phyloP scores from a whole-genome alignment of 2,888 invertebrate genomes.

The Onchidella celtica region DNA sequence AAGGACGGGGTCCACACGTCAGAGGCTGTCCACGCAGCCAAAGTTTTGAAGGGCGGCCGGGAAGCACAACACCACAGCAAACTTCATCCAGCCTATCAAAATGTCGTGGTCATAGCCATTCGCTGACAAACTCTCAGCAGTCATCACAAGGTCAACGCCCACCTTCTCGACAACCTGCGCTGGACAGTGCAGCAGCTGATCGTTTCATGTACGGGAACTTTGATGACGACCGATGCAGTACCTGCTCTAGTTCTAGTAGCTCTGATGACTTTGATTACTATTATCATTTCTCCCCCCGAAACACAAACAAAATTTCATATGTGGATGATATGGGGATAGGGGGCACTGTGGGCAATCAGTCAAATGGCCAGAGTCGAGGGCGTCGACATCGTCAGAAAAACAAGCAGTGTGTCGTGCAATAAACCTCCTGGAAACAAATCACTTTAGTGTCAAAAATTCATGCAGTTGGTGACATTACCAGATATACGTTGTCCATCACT shows the following conservation, averaged over 20 bases:
- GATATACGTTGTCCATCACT: too few species aligned
- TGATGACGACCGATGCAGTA: conserved; percentile 87
- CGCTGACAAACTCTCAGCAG: conserved; percentile 8
- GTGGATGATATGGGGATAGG: conserved; percentile 87
- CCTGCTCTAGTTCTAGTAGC: conserved; percentile 86
- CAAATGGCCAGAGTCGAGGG: neutral
- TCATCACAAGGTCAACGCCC: neutral
- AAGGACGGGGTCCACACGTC: conserved; percentile 18
- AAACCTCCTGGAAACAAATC: too few species aligned
- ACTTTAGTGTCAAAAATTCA: too few species aligned
- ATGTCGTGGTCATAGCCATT: conserved; percentile 14
- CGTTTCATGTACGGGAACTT: conserved; percentile 54
- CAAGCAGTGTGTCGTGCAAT: conserved; percentile 72
- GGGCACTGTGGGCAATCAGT: conserved; percentile 26
- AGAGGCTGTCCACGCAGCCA: conserved; percentile 68
- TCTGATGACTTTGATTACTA: conserved; percentile 92
- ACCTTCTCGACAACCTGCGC: conserved; percentile 3
- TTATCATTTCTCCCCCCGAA: conserved; percentile 85
- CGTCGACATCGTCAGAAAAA: conserved; percentile 59
- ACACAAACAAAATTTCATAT: conserved; percentile 90
- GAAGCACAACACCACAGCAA: conserved; percentile 42
- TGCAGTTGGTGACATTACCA: too few species aligned
- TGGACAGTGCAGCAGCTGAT: conserved; percentile 40
- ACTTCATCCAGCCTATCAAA: conserved; percentile 25
- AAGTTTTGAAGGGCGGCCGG: conserved; percentile 72